Base-by-base conservation (phyloP, 2,113 vertebrate genomes). In the Oncorhynchus tshawytscha region DNA sequence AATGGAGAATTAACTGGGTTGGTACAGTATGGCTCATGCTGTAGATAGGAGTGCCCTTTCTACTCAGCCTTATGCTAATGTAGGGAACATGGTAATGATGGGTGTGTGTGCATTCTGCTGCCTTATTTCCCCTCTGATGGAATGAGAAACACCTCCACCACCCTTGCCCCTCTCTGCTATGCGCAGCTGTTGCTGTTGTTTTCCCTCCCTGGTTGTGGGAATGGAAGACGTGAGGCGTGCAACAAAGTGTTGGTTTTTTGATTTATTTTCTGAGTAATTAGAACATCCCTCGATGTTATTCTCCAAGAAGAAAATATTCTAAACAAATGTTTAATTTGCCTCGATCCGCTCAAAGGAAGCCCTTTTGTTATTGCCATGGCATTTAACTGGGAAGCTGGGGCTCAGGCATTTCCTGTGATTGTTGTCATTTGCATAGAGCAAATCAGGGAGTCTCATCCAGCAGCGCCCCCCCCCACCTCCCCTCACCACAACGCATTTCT, bases 331-430 rank as follows among this genome's bases (percentile, higher is more conserved):
- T 93, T 93, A 87, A 92, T 93, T 92, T 92, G 89, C 87, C 85
- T 88, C 75, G 84, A 66, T 54, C 51, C 62, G 77, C 87, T 90
- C 90, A 89, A 89, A 92, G 91, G 90, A 90, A 90, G 90, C 82
- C 79, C 85, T 89, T 91, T 91, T 92, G 91, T 93, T 93, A 92
- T 93, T 91, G 90, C 89, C 22, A 75, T 86, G 89, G 90, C 92
- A 93, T 92, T 94, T 93, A 93, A 90, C 73, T 84, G 77, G 77
- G 65, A 83, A 54, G 87, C 85, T 72, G 79, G 88, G 86, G 89
- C 89, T 82, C 79, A 87, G 89, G 92, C 88, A 91, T 93, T 94
- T 93, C 91, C 91, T 91, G 90, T 84, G 90, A 93, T 92, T 92
- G 89, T 90, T 91, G 87, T 88, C 84, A 92, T 94, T 93, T 93